Evolutionary conservation across 2,113 vertebrate genomes (phyloP).

Genomic region (Corvus cornix): DNA sequence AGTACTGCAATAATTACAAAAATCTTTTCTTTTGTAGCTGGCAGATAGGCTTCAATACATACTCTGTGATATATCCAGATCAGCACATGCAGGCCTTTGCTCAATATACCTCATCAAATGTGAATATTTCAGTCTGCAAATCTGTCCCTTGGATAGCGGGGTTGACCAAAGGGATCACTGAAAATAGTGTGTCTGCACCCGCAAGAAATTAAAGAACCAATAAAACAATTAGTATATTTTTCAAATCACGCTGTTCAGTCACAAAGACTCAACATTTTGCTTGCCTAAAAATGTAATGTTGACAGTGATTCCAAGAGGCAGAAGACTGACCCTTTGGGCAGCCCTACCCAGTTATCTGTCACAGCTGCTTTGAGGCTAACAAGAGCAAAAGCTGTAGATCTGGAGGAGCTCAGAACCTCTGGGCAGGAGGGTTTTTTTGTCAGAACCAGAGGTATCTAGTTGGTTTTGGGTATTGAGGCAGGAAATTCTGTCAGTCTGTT

Average conservation of each 20-base stretch:
- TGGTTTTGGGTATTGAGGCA: background rate
- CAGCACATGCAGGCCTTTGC: background rate
- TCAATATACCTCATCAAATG: background rate
- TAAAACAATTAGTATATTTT: background rate
- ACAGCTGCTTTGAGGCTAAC: background rate
- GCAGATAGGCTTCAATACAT: conserved; percentile 2
- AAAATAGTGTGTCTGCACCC: background rate
- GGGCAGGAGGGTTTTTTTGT: fast-evolving
- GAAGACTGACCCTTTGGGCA: background rate
- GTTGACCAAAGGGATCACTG: background rate
- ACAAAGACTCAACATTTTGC: background rate
- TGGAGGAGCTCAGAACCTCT: background rate
- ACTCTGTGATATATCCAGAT: conserved; percentile 6
- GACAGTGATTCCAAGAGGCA: background rate
- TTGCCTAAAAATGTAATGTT: background rate
- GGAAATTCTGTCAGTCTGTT: background rate
- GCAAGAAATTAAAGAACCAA: background rate
- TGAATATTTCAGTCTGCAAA: background rate
- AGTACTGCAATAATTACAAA: conserved; percentile 21
- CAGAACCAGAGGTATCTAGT: background rate
- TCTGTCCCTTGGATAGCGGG: background rate
- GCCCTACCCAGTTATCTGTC: background rate
- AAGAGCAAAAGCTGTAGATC: background rate
- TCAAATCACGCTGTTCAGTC: background rate
- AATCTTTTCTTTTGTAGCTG: background rate